Conservation (phyloP, 2,888 invertebrate species). For the Macropis europaea region DNA sequence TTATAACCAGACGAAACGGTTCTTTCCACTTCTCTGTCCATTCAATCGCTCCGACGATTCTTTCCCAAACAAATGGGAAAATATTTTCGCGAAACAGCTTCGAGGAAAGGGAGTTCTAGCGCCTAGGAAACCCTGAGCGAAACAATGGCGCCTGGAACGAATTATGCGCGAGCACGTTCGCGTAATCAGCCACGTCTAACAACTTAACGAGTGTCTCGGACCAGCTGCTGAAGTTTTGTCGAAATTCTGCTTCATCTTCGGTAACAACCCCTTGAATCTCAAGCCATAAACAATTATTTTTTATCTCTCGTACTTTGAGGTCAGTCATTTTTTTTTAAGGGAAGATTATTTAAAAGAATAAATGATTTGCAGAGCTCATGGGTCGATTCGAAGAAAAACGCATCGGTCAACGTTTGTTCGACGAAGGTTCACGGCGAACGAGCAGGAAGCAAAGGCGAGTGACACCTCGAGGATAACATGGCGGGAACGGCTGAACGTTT, state of each 20-base stretch:
- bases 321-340: no score
- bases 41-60: not conserved
- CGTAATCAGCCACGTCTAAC: constrained; percentile 71
- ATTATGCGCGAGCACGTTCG: constrained; percentile 74
- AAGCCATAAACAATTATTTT: no score
- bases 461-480: constrained; percentile 27
- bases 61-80: constrained; percentile 1
- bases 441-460: constrained; percentile 44
- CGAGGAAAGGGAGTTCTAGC: not conserved
- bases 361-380: not conserved
- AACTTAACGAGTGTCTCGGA: constrained; percentile 63
- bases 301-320: no score
- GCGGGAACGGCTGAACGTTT: constrained; percentile 23
- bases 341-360: not conserved
- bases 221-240: constrained; percentile 56
- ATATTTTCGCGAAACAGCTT: constrained; percentile 22
- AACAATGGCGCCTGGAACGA: constrained; percentile 34
- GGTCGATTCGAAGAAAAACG: not conserved
- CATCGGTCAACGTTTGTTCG: constrained; percentile 36
- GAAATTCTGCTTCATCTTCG: no score
- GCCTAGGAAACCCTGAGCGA: constrained; percentile 1
- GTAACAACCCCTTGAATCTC: not conserved
- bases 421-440: constrained; percentile 3
- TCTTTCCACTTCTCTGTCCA: not conserved
- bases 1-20: not conserved